phyloP scores from a whole-genome alignment of 2,888 invertebrate species.

The Tetropium fuscum region DNA sequence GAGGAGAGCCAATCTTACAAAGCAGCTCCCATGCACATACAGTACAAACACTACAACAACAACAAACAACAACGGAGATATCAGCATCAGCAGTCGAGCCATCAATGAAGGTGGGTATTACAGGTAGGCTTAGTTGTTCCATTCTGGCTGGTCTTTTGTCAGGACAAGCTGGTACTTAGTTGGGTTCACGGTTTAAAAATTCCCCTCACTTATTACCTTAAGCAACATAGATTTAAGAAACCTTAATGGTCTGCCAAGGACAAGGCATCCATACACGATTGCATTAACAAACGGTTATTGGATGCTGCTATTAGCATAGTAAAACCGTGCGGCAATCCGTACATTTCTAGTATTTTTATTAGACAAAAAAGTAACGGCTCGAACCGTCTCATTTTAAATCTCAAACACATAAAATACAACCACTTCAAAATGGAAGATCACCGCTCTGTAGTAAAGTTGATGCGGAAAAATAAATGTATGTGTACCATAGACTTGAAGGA shows the following conservation, averaged over 20 bases:
- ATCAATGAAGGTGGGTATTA: neutral
- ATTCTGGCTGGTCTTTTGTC: neutral
- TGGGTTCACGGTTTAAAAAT: neutral
- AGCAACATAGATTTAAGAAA: neutral
- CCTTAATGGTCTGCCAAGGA: neutral
- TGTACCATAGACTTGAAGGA: neutral
- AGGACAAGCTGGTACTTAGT: neutral
- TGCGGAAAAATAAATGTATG: neutral
- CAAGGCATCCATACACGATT: neutral
- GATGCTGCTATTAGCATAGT: neutral
- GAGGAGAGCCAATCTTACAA: neutral
- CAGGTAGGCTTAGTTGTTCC: neutral
- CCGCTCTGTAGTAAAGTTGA: neutral
- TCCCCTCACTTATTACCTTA: neutral
- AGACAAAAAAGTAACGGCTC: neutral
- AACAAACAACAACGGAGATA: neutral
- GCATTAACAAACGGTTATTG: neutral
- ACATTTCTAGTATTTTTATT: neutral
- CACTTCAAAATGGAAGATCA: neutral
- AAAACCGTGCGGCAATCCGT: neutral
- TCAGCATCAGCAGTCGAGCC: neutral
- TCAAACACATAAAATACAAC: neutral
- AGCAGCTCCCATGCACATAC: neutral
- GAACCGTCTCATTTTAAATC: neutral
- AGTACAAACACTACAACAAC: neutral